Percentiles rank a stretch among this genome's conserved stretches.
Evolutionary conservation across 2,113 vertebrate species (phyloP).

Genomic region (Trinectes maculatus): DNA sequence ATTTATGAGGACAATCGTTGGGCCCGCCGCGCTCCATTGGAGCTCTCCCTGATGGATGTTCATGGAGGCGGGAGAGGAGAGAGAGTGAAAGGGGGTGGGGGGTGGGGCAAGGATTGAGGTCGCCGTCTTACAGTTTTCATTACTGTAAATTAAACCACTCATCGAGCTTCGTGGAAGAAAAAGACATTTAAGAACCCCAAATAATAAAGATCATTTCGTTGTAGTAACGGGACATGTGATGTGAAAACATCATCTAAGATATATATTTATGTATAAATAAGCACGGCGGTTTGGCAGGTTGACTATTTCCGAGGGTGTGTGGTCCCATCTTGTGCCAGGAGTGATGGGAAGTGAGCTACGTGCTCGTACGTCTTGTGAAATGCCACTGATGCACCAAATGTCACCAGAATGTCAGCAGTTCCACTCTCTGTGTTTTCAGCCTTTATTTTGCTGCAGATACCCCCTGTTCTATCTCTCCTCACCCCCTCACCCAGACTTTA

Average conservation of each 20-base stretch:
- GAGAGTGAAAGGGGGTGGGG: slow-evolving; percentile 22
- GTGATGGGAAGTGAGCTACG: slow-evolving; percentile 37
- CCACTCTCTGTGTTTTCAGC: slow-evolving; percentile 49
- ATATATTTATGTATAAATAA: slow-evolving; percentile 22
- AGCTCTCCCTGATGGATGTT: slow-evolving; percentile 83
- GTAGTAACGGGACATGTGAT: no score
- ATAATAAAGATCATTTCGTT: slow-evolving; percentile 13
- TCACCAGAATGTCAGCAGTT: slow-evolving; percentile 77
- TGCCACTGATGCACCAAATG: slow-evolving; percentile 75
- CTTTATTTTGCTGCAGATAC: slow-evolving; percentile 57
- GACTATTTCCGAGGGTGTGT: slow-evolving; percentile 11
- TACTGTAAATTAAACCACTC: slow-evolving; percentile 50
- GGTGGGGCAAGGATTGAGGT: slow-evolving; percentile 56
- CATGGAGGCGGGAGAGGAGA: slow-evolving; percentile 46
- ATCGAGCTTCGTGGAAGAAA: slow-evolving; percentile 25
- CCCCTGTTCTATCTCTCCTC: slow-evolving; percentile 1
- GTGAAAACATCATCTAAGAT: slow-evolving; percentile 23
- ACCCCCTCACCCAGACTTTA: slow-evolving; percentile 35
- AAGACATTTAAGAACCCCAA: slow-evolving; percentile 14
- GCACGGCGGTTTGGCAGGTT: slow-evolving; percentile 6
- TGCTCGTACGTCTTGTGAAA: slow-evolving; percentile 69
- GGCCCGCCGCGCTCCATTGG: slow-evolving; percentile 75
- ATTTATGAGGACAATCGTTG: slow-evolving; percentile 88
- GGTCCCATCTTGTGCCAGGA: slow-evolving; percentile 15
- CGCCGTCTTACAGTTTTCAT: slow-evolving; percentile 63